Percentiles rank a stretch among this genome's conserved stretches.
Evolutionary conservation across 2,888 invertebrate genomes (phyloP).

Genomic region (Globia sparganii): DNA sequence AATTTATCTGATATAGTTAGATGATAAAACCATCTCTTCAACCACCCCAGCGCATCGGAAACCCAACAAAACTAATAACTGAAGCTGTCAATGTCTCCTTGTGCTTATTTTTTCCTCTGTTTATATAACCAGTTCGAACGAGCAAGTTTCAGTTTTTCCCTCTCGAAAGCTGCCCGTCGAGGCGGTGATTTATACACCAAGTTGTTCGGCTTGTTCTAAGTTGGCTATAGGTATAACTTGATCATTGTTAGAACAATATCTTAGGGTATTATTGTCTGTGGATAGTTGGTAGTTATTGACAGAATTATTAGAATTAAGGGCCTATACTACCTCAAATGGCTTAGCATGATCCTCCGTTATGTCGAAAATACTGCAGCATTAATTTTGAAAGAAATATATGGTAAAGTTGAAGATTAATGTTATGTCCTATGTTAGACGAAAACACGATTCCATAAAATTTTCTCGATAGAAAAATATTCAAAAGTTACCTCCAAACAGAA

Average conservation of each 20-base stretch:
- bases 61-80: conserved; percentile 52
- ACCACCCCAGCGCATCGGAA: conserved; percentile 18
- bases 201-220: conserved; percentile 59
- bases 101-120: conserved; percentile 63
- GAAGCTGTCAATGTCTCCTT: conserved; percentile 53
- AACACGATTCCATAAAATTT: too few relatives aligned
- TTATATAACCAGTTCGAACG: conserved; percentile 65
- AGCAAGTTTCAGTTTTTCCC: conserved; percentile 70
- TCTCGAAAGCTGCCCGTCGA: conserved; percentile 65
- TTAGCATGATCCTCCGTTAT: too few relatives aligned
- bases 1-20: neutral
- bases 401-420: too few relatives aligned
- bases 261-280: conserved; percentile 44
- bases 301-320: too few relatives aligned
- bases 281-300: conserved; percentile 14
- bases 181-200: conserved; percentile 71
- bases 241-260: conserved; percentile 60
- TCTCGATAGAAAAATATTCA: too few relatives aligned
- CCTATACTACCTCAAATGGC: too few relatives aligned
- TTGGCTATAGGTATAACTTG: conserved; percentile 57
- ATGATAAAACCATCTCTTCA: neutral
- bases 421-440: too few relatives aligned
- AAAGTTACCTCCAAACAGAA: too few relatives aligned
- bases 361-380: too few relatives aligned
- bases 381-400: too few relatives aligned